Percentiles rank a stretch among this genome's conserved stretches.
These are phyloP conservation scores for Erannis defoliaria DNA, from an alignment of 2,888 invertebrate genomes.

Conservation along the genomic window DNA sequence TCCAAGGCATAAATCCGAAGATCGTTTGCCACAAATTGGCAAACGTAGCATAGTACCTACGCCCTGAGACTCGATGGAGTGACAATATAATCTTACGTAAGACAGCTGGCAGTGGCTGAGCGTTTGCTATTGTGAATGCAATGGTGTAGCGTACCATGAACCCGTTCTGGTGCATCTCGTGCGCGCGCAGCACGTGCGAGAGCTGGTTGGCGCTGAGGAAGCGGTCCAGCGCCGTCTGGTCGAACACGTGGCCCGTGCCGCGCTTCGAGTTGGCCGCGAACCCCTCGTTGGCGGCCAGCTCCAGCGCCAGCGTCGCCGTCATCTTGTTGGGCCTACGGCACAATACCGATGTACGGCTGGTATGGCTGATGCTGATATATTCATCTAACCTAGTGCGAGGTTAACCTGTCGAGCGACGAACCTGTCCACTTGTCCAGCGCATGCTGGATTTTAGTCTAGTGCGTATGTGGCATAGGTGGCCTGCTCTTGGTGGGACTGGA, in stretches of 20 bases:
- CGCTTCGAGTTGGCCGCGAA: slow-evolving; percentile 89
- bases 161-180: slow-evolving; percentile 90
- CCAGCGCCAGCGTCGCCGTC: slow-evolving; percentile 79
- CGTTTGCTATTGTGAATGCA: too few relatives aligned
- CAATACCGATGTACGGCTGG: background rate
- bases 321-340: slow-evolving; percentile 69
- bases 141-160: slow-evolving; percentile 85
- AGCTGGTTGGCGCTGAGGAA: slow-evolving; percentile 89
- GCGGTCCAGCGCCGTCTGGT: slow-evolving; percentile 88
- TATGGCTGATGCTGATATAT: background rate
- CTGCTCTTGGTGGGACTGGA: too few relatives aligned
- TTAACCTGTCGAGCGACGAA: too few relatives aligned
- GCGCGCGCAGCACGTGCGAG: slow-evolving; percentile 91
- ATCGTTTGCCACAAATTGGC: too few relatives aligned
- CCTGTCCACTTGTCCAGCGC: too few relatives aligned
- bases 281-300: slow-evolving; percentile 87
- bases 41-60: too few relatives aligned
- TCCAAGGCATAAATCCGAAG: too few relatives aligned
- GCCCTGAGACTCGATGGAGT: too few relatives aligned
- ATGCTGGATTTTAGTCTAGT: too few relatives aligned
- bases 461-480: too few relatives aligned
- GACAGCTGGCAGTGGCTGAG: too few relatives aligned
- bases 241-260: slow-evolving; percentile 91
- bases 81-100: too few relatives aligned
- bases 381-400: background rate